A percentile compares a stretch with the other conserved stretches of the same genome.
Conservation (phyloP, 2,888 invertebrate species). For the Creontiades dilutus region DNA sequence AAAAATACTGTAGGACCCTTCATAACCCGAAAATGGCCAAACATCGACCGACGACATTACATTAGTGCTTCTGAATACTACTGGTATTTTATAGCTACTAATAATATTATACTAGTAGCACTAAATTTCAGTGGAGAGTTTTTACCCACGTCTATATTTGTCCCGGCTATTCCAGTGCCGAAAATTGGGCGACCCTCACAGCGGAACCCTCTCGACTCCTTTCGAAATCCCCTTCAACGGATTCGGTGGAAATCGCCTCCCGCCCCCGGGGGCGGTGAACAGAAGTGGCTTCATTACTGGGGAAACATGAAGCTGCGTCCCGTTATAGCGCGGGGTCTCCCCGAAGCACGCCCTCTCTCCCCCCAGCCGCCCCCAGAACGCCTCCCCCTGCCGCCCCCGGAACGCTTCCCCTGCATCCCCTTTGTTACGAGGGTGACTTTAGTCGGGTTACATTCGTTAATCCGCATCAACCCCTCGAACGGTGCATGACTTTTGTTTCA, state of each 20-base stretch:
- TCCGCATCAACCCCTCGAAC: constrained; percentile 54
- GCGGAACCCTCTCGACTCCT: neutral
- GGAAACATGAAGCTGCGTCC: constrained; percentile 68
- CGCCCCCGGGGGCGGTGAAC: constrained; percentile 11
- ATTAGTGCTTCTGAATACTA: too few relatives aligned
- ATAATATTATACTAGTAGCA: too few relatives aligned
- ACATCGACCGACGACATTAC: too few relatives aligned
- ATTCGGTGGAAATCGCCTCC: neutral
- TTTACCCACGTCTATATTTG: too few relatives aligned
- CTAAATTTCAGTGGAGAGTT: too few relatives aligned
- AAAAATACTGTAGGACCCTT: too few relatives aligned
- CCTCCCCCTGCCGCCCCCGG: neutral
- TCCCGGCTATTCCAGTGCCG: too few relatives aligned
- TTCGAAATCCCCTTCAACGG: neutral
- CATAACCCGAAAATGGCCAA: too few relatives aligned
- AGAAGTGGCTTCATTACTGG: constrained; percentile 69
- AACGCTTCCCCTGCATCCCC: neutral
- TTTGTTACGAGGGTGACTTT: constrained; percentile 62
- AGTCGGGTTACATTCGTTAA: constrained; percentile 71
- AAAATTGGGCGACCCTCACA: too few relatives aligned
- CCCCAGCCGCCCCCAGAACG: neutral
- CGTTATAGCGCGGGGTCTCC: constrained; percentile 29
- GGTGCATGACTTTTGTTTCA: constrained; percentile 63
- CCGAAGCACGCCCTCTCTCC: neutral
- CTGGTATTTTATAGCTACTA: too few relatives aligned